Evolutionary conservation across 2,113 vertebrate species (phyloP).

Genomic region (Scortum barcoo): DNA sequence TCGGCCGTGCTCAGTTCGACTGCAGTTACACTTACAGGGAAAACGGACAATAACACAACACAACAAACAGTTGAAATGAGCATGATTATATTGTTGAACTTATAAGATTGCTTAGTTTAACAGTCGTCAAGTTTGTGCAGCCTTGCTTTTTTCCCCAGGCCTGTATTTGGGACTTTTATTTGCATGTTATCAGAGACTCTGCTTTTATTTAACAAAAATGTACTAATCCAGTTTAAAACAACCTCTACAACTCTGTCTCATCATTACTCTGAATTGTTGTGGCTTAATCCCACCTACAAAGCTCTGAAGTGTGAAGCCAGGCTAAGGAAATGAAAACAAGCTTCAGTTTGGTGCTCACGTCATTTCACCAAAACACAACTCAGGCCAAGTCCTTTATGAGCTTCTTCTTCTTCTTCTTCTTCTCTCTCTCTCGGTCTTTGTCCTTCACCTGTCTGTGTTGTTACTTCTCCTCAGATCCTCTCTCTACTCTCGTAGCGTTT

Average conservation of each 20-base stretch:
- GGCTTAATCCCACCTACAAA: neutral
- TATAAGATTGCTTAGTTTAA: no score
- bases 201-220: no score
- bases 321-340: neutral
- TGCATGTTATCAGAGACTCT: no score
- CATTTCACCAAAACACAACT: neutral
- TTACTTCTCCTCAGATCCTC: constrained; percentile 85
- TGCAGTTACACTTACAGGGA: no score
- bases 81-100: no score
- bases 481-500: constrained; percentile 83
- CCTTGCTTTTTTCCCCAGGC: no score
- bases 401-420: constrained; percentile 40
- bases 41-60: no score
- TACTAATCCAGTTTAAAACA: neutral
- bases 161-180: no score
- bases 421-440: constrained; percentile 69
- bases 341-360: no score
- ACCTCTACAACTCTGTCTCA: neutral
- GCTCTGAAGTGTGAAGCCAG: neutral
- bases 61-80: no score
- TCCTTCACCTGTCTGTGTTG: constrained; percentile 86
- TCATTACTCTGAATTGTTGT: neutral
- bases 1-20: no score
- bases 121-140: no score
- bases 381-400: constrained; percentile 89